A percentile compares a stretch with the other conserved stretches of the same genome.
Conservation (phyloP, 1,140 invertebrate species). For the Diachasma alloeum region DNA sequence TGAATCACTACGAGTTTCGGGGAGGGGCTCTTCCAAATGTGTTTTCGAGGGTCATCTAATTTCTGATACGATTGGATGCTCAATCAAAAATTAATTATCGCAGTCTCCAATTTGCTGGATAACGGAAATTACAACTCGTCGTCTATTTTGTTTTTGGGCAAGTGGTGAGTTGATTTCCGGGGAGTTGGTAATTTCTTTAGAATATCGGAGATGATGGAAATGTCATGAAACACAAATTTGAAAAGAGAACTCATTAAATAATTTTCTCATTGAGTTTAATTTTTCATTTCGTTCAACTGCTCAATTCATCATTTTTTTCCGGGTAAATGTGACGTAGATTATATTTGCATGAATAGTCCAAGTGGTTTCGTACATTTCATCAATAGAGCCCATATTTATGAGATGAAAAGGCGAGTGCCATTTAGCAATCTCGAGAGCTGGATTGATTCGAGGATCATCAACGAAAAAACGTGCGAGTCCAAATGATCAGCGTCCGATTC, state of each 20-base stretch:
- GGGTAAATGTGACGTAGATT: too few relatives aligned
- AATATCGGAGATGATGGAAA: background rate
- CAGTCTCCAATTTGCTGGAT: background rate
- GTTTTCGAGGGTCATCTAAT: conserved; percentile 5
- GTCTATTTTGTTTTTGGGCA: background rate
- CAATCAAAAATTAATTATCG: conserved; percentile 10
- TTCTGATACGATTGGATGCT: background rate
- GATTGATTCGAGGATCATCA: background rate
- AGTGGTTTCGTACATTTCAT: too few relatives aligned
- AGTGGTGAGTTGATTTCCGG: background rate
- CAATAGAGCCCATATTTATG: background rate
- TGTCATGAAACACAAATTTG: background rate
- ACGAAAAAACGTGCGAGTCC: background rate
- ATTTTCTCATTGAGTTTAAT: too few relatives aligned
- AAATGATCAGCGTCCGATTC: too few relatives aligned
- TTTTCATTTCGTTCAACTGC: too few relatives aligned
- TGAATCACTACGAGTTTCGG: background rate
- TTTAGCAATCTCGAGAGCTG: background rate
- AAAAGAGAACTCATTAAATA: background rate
- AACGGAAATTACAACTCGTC: background rate
- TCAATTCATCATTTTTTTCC: too few relatives aligned
- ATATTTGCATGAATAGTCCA: background rate
- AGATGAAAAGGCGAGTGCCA: background rate
- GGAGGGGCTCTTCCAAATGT: background rate
- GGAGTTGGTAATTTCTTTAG: background rate